phyloP scores from a whole-genome alignment of 2,113 vertebrate genomes.

The Ptilonorhynchus violaceus region DNA sequence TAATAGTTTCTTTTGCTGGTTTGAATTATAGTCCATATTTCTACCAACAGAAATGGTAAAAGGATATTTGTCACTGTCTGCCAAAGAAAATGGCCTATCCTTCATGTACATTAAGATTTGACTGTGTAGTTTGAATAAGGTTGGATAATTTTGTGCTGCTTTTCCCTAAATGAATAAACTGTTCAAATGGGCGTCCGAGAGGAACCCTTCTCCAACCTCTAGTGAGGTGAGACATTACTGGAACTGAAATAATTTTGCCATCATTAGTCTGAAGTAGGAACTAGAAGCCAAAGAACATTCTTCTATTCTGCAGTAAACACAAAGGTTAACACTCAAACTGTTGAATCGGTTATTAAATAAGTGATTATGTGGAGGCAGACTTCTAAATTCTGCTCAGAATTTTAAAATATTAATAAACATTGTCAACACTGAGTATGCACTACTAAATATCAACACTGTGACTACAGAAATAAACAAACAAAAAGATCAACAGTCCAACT shows the following conservation, averaged over 20 bases:
- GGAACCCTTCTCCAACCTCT: not conserved
- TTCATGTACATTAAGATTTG: not conserved
- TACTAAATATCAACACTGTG: not conserved
- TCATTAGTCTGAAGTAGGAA: not conserved
- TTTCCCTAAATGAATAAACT: not conserved
- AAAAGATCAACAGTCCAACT: constrained; percentile 1
- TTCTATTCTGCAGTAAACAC: not conserved
- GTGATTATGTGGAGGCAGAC: not conserved
- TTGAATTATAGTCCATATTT: not conserved
- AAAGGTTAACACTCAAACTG: not conserved
- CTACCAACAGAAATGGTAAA: not conserved
- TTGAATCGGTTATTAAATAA: not conserved
- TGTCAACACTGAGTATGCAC: not conserved
- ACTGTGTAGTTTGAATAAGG: not conserved
- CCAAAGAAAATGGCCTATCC: not conserved
- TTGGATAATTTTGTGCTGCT: not conserved
- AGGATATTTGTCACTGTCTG: not conserved
- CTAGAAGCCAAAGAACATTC: not conserved
- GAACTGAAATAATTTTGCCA: not conserved
- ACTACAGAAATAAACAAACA: not conserved
- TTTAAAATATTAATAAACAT: not conserved
- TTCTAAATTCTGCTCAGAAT: not conserved
- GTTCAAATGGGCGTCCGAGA: not conserved
- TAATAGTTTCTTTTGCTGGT: not conserved
- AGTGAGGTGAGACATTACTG: not conserved